phyloP scores from a whole-genome alignment of 1,140 invertebrate species.

The Eriocheir sinensis region DNA sequence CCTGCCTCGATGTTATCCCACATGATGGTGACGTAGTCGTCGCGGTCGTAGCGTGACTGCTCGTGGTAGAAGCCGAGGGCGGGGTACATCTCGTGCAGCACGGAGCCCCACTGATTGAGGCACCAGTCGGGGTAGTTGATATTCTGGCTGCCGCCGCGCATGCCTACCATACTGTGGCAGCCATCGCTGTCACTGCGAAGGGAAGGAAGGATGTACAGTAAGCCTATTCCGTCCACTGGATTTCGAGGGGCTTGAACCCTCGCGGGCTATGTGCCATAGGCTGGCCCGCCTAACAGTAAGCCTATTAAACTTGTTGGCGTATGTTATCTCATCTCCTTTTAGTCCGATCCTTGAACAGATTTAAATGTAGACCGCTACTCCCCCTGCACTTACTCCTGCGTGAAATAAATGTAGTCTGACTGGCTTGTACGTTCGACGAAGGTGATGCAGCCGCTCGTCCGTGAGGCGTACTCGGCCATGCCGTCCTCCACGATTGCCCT shows the following conservation, averaged over 20 bases:
- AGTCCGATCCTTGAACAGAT: neutral
- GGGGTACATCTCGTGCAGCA: slow-evolving; percentile 89
- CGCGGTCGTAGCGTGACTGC: slow-evolving; percentile 82
- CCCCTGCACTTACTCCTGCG: slow-evolving; percentile 35
- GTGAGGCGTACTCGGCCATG: slow-evolving; percentile 65
- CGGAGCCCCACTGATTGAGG: slow-evolving; percentile 82
- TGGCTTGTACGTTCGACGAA: slow-evolving; percentile 68
- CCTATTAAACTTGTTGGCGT: no score
- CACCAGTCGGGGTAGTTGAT: slow-evolving; percentile 81
- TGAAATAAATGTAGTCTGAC: slow-evolving; percentile 62
- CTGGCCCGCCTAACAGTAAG: no score
- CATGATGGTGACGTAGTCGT: slow-evolving; percentile 81
- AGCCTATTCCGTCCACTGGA: no score
- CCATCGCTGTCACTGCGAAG: slow-evolving; percentile 42
- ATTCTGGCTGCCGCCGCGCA: slow-evolving; percentile 78
- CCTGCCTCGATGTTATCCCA: slow-evolving; percentile 80
- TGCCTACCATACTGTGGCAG: slow-evolving; percentile 81
- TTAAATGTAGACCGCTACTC: neutral
- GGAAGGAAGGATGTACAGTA: neutral
- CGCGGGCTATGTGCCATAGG: no score
- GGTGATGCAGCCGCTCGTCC: slow-evolving; percentile 68
- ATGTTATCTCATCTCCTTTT: neutral
- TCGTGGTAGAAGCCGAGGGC: slow-evolving; percentile 82
- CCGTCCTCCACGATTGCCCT: neutral
- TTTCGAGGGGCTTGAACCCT: no score